Conservation (phyloP, 2,113 vertebrate species). For the Anser cygnoides region DNA sequence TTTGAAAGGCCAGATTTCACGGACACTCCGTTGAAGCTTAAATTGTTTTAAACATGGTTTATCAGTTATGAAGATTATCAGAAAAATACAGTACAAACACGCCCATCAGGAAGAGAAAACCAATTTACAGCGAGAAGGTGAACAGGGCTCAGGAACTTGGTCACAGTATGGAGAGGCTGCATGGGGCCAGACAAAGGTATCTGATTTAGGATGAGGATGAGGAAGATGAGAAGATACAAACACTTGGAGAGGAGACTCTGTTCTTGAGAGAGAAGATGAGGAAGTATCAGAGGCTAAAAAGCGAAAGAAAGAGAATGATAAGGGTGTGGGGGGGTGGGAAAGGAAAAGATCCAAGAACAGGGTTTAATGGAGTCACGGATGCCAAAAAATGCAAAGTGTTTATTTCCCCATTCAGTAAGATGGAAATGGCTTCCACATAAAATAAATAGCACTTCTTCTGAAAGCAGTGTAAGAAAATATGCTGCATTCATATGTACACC, state of each 20-base stretch:
- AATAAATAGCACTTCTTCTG: slow-evolving; percentile 7
- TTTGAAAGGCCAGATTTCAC: not conserved
- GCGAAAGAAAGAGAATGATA: slow-evolving; percentile 76
- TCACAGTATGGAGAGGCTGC: slow-evolving; percentile 83
- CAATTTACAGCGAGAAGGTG: slow-evolving; percentile 85
- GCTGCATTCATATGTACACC: not conserved
- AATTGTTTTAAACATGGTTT: slow-evolving; percentile 45
- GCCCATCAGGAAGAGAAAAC: slow-evolving; percentile 71
- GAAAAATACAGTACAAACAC: slow-evolving; percentile 70
- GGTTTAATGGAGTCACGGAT: slow-evolving; percentile 68
- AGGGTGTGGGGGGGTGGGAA: not conserved
- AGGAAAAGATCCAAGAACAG: slow-evolving; percentile 42
- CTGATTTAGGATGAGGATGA: slow-evolving; percentile 81
- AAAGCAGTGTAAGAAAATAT: not conserved
- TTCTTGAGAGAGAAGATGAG: slow-evolving; percentile 88
- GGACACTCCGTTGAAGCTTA: not conserved
- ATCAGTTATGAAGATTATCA: slow-evolving; percentile 80
- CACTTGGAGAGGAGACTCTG: slow-evolving; percentile 85
- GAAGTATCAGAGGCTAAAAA: slow-evolving; percentile 90
- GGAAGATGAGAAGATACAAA: slow-evolving; percentile 84
- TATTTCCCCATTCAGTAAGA: slow-evolving; percentile 19
- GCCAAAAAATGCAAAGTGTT: slow-evolving; percentile 52
- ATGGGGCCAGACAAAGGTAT: slow-evolving; percentile 81
- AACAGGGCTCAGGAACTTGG: slow-evolving; percentile 77
- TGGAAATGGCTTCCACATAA: slow-evolving; percentile 24